Conservation (phyloP, 2,797 vertebrate species). For the Spinibarbus caldwelli region DNA sequence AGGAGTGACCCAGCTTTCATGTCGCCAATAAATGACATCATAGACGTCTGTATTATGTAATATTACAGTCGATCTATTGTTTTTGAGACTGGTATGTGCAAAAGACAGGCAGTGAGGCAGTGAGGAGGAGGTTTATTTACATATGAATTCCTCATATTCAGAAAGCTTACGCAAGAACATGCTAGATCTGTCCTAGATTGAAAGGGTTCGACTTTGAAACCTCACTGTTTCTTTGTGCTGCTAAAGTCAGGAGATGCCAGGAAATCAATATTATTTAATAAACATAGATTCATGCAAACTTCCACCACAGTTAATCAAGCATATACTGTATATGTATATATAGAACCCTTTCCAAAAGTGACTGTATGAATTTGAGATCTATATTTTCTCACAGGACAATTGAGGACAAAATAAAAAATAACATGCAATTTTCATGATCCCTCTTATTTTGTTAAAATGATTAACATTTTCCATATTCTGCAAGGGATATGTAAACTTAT, state of each 20-base stretch:
- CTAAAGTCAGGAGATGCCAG: neutral
- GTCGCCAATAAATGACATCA: slow-evolving; percentile 19
- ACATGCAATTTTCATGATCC: too few species aligned
- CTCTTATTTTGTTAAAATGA: too few species aligned
- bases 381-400: too few species aligned
- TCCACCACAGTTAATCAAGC: neutral
- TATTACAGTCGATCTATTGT: slow-evolving; percentile 18
- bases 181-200: neutral
- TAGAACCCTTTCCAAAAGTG: too few species aligned
- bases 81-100: neutral
- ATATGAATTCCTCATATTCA: slow-evolving; percentile 11
- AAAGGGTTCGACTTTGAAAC: neutral
- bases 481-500: too few species aligned
- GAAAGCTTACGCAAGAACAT: neutral
- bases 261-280: neutral
- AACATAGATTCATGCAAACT: neutral
- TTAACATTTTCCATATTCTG: too few species aligned
- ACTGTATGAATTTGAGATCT: too few species aligned
- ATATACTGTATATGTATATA: too few species aligned
- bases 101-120: neutral
- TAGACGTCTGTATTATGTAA: neutral
- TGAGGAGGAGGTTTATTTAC: slow-evolving; percentile 3
- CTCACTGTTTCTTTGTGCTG: neutral
- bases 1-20: neutral
- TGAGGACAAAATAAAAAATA: too few species aligned